A percentile compares a stretch with the other conserved stretches of the same genome.
Evolutionary conservation across 2,888 invertebrate genomes (phyloP).

Genomic region (Amiota minor): DNA sequence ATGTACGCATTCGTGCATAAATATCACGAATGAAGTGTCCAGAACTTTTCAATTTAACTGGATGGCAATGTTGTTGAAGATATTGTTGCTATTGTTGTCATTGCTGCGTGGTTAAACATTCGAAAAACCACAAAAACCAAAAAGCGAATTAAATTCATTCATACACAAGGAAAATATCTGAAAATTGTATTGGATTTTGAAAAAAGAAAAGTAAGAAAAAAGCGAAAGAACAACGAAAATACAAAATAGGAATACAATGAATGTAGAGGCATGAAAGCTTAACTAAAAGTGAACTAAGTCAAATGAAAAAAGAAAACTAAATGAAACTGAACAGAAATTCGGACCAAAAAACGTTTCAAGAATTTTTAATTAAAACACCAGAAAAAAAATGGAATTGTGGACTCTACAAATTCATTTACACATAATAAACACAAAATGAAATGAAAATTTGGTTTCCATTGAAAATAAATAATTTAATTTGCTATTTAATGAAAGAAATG

Average conservation of each 20-base stretch:
- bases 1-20: slow-evolving; percentile 64
- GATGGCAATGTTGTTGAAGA: background rate
- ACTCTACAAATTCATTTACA: slow-evolving; percentile 26
- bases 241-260: background rate
- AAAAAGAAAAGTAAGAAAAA: background rate
- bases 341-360: background rate
- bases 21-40: slow-evolving; percentile 62
- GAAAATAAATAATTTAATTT: slow-evolving; percentile 28
- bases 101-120: slow-evolving; percentile 18
- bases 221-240: background rate
- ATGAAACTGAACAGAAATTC: background rate
- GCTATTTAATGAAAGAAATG: background rate
- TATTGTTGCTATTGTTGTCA: background rate
- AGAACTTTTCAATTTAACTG: slow-evolving; percentile 29
- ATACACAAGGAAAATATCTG: background rate
- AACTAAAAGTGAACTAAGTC: background rate
- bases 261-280: background rate
- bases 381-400: background rate
- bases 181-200: slow-evolving; percentile 4
- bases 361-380: slow-evolving; percentile 6
- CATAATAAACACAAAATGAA: slow-evolving; percentile 8
- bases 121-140: background rate
- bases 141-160: slow-evolving; percentile 5
- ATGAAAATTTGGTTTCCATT: slow-evolving; percentile 13
- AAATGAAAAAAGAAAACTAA: slow-evolving; percentile 1